Base-by-base conservation (phyloP, 2,797 vertebrate species). In the Micrastur ruficollis region DNA sequence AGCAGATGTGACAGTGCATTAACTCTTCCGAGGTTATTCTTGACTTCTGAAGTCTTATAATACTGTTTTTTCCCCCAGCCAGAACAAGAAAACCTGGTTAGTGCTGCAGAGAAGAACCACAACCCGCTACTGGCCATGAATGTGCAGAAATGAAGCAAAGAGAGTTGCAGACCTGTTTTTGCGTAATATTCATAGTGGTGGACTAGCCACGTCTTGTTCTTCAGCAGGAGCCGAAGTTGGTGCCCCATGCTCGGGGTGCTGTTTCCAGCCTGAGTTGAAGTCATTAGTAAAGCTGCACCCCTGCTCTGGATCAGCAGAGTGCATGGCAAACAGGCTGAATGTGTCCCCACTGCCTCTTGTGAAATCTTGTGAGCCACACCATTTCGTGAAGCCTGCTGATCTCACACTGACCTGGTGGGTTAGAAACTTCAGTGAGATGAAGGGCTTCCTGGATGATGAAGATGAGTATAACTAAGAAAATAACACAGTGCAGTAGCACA, bases 191-290 rank as follows among this genome's bases (percentile, higher is more conserved):
- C 52, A 31, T 32, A 40, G 6, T 0, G 1, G 71, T 5, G 38
- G 44, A 53, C 44, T 71, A 49, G 6, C 6, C 3, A 1, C 2
- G 1, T 21, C 50, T 72, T 34, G 29, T 27, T 78, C 75, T 83
- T 9, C 2, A 78, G 68, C 50, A 53, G 79, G 55, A 90, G 44
- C 20, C 0, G 0, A 75, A 70, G 32, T 14, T 0, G 0, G 14
- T 55, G 38, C 20, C 25, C 32, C 1, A 1, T 75, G 32, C 65
- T 44, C 55, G 23, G 5, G 19, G 12, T n/a, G 61, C 9, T 42
- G 4, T 49, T 89, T 86, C 47, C 67, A 89, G n/a, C 40, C 70
- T 66, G 9, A 22, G 14, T 0, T 31, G 56, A 86, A 78, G 42
- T 16, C 65, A 18, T 15, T 5, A 16, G 20, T 3, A 71, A 53